Base-by-base conservation (phyloP, 2,113 vertebrate species). In the Leptosomus discolor region DNA sequence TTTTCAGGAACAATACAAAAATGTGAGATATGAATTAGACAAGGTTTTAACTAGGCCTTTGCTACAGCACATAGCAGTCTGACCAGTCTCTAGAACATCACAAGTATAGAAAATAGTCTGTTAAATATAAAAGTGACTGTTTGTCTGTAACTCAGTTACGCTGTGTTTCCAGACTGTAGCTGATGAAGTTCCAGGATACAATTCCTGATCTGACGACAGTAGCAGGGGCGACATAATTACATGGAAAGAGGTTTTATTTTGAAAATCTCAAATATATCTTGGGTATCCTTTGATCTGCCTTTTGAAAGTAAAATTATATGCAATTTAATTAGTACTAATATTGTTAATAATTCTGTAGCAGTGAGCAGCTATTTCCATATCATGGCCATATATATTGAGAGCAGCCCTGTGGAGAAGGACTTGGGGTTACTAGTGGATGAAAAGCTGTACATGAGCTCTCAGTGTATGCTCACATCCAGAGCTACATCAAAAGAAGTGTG, bases 381-480 rank as follows among this genome's bases (percentile, higher is more conserved):
- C 26, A 34, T 39, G 12, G 50, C 19, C 21, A 3, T 67, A 30
- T 69, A n/a, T 50, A 30, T 8, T 65, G 45, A 79, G 12, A 87
- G 26, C 23, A 84, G 57, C 30, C 23, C 15, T 36, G 34, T 8
- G 1, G 30, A 60, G 46, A 63, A 67, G 30, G 41, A 37, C 17
- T 27, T 43, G 22, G 7, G 57, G 8, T 8, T 54, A 71, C 16
- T 46, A 48, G 30, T 18, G 80, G 32, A 39, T 64, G 60, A 64
- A 68, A 73, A 83, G 34, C 22, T 64, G 37, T 12, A 32, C 20
- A 29, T 54, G 32, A 87, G 5, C 32, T 8, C 6, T 3, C 12
- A 65, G 5, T 43, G 6, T 39, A 15, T 0, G 0, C 32, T 65
- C 1, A 1, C 27, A 15, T 50, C 39, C 37, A 21, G n/a, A 39